Evolutionary conservation across 2,888 invertebrate genomes (phyloP).

Genomic region (Taenaris catops): DNA sequence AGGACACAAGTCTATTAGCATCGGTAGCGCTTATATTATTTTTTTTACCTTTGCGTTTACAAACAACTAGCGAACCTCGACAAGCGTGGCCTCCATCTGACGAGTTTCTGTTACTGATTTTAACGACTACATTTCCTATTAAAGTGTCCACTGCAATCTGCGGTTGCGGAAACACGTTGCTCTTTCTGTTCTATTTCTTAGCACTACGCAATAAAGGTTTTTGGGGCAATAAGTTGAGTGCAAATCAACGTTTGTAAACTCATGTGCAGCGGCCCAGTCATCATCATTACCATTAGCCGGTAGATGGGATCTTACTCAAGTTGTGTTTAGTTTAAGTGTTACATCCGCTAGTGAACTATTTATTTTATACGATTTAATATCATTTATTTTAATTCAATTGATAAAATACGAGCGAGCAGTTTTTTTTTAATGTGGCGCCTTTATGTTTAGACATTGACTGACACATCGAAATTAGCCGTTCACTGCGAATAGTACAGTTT

Average conservation of each 20-base stretch:
- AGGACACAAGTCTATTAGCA: constrained; percentile 2
- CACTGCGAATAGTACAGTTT: too few relatives aligned
- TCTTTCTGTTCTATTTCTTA: constrained; percentile 15
- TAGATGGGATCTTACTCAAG: constrained; percentile 23
- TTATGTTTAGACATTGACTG: too few relatives aligned
- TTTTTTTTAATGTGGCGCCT: too few relatives aligned
- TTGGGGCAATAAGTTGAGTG: constrained; percentile 5
- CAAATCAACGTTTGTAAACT: constrained; percentile 14
- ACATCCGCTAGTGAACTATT: constrained; percentile 29
- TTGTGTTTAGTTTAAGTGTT: constrained; percentile 32
- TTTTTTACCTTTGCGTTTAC: constrained; percentile 7
- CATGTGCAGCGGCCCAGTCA: constrained; percentile 26
- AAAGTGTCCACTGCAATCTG: constrained; percentile 13
- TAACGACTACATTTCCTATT: constrained; percentile 28
- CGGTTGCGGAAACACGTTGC: constrained; percentile 3
- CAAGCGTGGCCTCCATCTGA: constrained; percentile 11
- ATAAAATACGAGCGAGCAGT: too few relatives aligned
- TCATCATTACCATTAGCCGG: constrained; percentile 32
- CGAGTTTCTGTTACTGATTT: constrained; percentile 23
- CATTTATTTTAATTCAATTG: not conserved
- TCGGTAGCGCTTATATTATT: constrained; percentile 10
- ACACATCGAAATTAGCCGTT: too few relatives aligned
- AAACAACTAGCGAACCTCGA: constrained; percentile 4
- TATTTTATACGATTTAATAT: constrained; percentile 21
- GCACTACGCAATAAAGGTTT: constrained; percentile 7